Base-by-base conservation (phyloP, 2,113 vertebrate species). In the Psophia crepitans region DNA sequence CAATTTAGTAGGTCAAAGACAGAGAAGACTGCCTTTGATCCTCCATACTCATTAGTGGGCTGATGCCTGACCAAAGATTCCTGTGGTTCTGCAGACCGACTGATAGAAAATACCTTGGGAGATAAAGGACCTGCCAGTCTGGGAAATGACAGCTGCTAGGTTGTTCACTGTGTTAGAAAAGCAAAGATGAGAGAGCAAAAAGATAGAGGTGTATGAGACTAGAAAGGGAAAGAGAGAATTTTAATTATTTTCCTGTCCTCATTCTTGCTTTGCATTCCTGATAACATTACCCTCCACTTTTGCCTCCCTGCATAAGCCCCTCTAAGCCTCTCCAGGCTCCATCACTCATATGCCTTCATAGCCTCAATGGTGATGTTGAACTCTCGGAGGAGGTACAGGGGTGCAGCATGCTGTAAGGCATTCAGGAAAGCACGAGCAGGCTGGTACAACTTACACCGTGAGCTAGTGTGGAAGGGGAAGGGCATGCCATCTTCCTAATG, bases 321-420 rank as follows among this genome's bases (percentile, higher is more conserved):
- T 46, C 46, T 43, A 43, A 43, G 43, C 14, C 43, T 15, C 33
- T 71, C 56, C 26, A 18, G 5, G 30, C 41, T 35, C 28, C 65
- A 37, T 15, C 56, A 27, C 8, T 20, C 39, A 4, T 3, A 0
- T 28, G 5, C 9, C 30, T 66, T n/a, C 23, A 11, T 4, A n/a
- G 23, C 19, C 58, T 35, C 28, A 24, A 49, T 23, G 27, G 9
- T 37, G n/a, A 13, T 58, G 39, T 7, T 37, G 35, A 77, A 32
- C 9, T 18, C 15, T 54, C 22, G 22, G 37, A 69, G 26, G 33
- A 46, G 33, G 18, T 8, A 5, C 41, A 4, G 20, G 20, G 2
- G 12, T 22, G 13, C 35, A 21, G 41, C 21, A 11, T 24, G 28
- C 11, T 19, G 56, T 4, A 43, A 14, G 33, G 35, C 18, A 15